Evolutionary conservation across 1,140 invertebrate species (phyloP).

Genomic region (Saccostrea cuccullata): DNA sequence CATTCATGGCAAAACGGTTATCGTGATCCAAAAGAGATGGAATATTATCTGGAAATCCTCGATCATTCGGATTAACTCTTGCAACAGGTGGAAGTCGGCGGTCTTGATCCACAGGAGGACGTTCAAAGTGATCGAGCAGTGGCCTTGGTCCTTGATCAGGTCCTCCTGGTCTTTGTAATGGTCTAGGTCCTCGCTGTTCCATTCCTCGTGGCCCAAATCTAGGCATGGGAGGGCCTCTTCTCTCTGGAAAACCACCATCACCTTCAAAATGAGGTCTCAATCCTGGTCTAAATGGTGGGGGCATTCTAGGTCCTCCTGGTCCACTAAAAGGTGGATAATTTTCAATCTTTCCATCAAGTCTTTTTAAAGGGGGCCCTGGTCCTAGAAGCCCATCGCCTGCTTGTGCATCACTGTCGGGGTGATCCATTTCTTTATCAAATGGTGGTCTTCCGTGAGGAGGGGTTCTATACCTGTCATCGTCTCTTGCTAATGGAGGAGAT

Average conservation of each 20-base stretch:
- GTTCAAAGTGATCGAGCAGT: not conserved
- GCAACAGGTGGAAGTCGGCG: not conserved
- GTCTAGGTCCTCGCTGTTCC: slow-evolving; percentile 32
- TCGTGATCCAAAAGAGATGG: not conserved
- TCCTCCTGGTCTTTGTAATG: slow-evolving; percentile 7
- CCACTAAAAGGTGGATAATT: not conserved
- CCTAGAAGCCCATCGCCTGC: not conserved
- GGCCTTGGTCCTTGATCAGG: not conserved
- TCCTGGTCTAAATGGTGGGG: slow-evolving; percentile 11
- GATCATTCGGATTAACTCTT: not conserved
- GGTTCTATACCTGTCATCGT: not conserved
- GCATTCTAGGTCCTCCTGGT: not conserved
- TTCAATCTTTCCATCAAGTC: not conserved
- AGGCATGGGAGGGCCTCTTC: not conserved
- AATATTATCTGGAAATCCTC: not conserved
- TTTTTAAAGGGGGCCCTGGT: not conserved
- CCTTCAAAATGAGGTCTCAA: not conserved
- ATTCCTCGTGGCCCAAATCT: slow-evolving; percentile 12
- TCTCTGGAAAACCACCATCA: slow-evolving; percentile 5
- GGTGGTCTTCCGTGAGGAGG: slow-evolving; percentile 31
- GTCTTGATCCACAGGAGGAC: slow-evolving; percentile 25
- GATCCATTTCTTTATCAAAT: slow-evolving; percentile 30
- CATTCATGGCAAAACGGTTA: not conserved
- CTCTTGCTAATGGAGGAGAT: not conserved
- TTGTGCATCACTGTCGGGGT: not conserved